Evolutionary conservation across 2,113 vertebrate genomes (phyloP).

Genomic region (Nesoenas mayeri): DNA sequence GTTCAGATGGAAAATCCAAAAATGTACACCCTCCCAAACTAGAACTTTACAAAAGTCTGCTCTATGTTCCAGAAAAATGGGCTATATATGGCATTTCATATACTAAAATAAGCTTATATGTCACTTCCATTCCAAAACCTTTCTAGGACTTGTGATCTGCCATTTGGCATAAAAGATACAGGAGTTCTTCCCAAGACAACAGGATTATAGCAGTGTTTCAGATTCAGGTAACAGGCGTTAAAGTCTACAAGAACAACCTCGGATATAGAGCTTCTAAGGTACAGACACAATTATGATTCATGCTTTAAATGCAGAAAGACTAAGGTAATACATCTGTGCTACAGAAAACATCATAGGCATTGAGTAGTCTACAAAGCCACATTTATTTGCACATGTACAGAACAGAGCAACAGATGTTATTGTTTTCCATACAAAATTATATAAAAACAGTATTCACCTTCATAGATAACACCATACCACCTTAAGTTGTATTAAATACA

Average conservation of each 20-base stretch:
- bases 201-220: neutral
- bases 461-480: slow-evolving; percentile 67
- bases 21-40: neutral
- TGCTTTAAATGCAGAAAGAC: neutral
- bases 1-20: neutral
- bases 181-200: neutral
- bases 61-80: neutral
- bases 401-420: slow-evolving; percentile 73
- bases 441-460: slow-evolving; percentile 76
- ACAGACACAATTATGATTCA: neutral
- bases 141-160: neutral
- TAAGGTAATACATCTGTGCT: neutral
- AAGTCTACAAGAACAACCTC: neutral
- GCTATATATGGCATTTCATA: fast-evolving
- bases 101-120: neutral
- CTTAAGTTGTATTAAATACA: slow-evolving; percentile 67
- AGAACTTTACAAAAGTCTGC: neutral
- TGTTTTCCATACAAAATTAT: slow-evolving; percentile 75
- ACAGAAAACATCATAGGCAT: slow-evolving; percentile 55
- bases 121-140: neutral
- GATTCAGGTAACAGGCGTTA: neutral
- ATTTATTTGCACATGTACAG: slow-evolving; percentile 83
- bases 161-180: fast-evolving
- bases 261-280: neutral
- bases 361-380: slow-evolving; percentile 75